phyloP scores from a whole-genome alignment of 2,113 vertebrate genomes.

The Lophotis ruficrista region DNA sequence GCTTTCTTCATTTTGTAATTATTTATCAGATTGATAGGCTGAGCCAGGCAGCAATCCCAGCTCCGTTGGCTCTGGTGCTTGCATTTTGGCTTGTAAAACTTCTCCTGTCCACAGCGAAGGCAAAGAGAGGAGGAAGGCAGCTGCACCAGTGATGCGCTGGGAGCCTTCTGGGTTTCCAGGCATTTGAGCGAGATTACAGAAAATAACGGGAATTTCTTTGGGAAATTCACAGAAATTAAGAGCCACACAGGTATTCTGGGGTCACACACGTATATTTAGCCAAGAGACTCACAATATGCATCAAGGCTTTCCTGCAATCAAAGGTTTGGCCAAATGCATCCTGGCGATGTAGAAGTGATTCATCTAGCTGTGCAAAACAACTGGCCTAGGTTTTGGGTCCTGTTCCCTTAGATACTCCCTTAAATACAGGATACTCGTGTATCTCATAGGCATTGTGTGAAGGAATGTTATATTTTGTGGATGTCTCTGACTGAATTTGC shows the following conservation, averaged over 20 bases:
- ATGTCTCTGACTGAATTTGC: neutral
- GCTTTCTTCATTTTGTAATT: neutral
- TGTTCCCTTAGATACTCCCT: neutral
- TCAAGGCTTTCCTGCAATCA: neutral
- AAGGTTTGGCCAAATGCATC: neutral
- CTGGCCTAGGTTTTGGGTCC: neutral
- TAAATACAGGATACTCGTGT: neutral
- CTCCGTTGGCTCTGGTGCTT: neutral
- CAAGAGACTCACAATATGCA: neutral
- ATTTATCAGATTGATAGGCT: neutral
- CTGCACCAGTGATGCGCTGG: neutral
- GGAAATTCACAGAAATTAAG: neutral
- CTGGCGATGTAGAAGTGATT: neutral
- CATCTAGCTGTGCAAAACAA: neutral
- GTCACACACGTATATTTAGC: rapidly evolving
- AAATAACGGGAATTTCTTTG: neutral
- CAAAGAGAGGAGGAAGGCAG: neutral
- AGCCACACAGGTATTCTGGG: neutral
- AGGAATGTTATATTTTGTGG: neutral
- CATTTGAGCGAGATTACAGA: neutral
- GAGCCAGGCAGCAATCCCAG: neutral
- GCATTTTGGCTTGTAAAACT: neutral
- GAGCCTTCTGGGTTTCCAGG: neutral
- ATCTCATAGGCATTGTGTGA: neutral
- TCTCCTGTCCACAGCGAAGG: neutral